Percentiles rank a stretch among this genome's conserved stretches.
Evolutionary conservation across 2,888 invertebrate genomes (phyloP).

Genomic region (Cerastoderma edule): DNA sequence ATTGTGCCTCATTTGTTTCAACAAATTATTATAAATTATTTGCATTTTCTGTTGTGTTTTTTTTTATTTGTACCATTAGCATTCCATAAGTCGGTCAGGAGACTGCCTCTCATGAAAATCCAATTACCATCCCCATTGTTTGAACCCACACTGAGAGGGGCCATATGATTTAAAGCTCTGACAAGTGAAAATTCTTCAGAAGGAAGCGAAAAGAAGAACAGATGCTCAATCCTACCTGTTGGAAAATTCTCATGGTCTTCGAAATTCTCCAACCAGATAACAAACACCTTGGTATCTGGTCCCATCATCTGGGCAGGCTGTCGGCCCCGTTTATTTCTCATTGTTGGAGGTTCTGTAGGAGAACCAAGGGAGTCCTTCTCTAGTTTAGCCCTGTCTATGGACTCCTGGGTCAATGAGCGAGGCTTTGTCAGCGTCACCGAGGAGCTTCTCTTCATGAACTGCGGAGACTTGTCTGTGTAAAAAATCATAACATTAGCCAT

Average conservation of each 20-base stretch:
- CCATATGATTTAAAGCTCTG: too few species aligned
- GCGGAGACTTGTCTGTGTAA: constrained; percentile 68
- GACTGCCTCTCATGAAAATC: too few species aligned
- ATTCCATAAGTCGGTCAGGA: too few species aligned
- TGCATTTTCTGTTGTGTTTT: too few species aligned
- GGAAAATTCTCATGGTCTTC: constrained; percentile 96
- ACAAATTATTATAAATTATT: too few species aligned
- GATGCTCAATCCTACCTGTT: constrained; percentile 87
- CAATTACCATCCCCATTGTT: too few species aligned
- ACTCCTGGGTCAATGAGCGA: constrained; percentile 80
- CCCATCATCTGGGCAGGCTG: constrained; percentile 73
- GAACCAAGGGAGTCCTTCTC: constrained; percentile 73
- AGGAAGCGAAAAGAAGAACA: background rate
- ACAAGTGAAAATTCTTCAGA: too few species aligned
- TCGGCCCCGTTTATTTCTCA: constrained; percentile 68
- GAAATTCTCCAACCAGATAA: constrained; percentile 98
- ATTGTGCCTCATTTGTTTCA: too few species aligned
- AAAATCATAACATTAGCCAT: constrained; percentile 2
- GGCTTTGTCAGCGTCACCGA: constrained; percentile 71
- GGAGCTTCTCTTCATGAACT: constrained; percentile 44
- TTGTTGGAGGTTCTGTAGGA: constrained; percentile 68
- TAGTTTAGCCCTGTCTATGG: constrained; percentile 58
- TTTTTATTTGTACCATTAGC: too few species aligned
- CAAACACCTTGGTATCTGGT: constrained; percentile 85
- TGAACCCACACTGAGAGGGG: too few species aligned